Base-by-base conservation (phyloP, 2,113 vertebrate genomes). In the Uropsilus gracilis region DNA sequence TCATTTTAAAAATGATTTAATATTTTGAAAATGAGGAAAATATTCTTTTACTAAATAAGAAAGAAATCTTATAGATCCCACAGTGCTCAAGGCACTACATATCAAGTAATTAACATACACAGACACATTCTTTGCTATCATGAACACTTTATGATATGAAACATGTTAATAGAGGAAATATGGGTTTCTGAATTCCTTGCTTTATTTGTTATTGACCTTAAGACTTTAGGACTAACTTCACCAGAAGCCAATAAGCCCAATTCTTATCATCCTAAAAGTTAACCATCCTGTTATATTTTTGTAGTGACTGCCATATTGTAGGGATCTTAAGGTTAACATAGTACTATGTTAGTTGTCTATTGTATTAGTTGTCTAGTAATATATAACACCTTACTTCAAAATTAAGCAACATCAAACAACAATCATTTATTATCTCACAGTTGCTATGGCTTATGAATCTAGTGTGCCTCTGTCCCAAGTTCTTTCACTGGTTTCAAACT, bases 1-100 rank as follows among this genome's bases (percentile, higher is more conserved):
- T 72, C 63, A 42, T 95, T 97, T 89, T 94, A 96, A 88, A 87
- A 80, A 48, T 71, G 57, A 96, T 46, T 96, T 97, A 97, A 92
- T 90, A 86, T 87, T 83, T 77, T 34, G 80, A 89, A 68, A 32
- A 89, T 82, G 89, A 92, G 78, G 61, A 82, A 95, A 73, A 94
- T 94, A 61, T 76, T 82, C 50, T 59, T 82, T 42, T 68, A 50
- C 14, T 81, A 75, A 81, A 68, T 55, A 68, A 68, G n/a, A 30
- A 86, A 66, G 46, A 82, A 20, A 14, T 18, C 39, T 64, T 44
- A 66, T 82, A 5, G 61, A 72, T 64, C 12, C 12, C 59, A 76
- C 18, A 83, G 48, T 72, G 46, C 24, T n/a, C 26, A 34, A 68
- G 2, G 1, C 32, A 26, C 18, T 92, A 77, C 88, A 34, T 17